A percentile compares a stretch with the other conserved stretches of the same genome.
These are phyloP conservation scores for Macrobrachium rosenbergii DNA, from an alignment of 1,140 invertebrate species.

Conservation along the genomic window DNA sequence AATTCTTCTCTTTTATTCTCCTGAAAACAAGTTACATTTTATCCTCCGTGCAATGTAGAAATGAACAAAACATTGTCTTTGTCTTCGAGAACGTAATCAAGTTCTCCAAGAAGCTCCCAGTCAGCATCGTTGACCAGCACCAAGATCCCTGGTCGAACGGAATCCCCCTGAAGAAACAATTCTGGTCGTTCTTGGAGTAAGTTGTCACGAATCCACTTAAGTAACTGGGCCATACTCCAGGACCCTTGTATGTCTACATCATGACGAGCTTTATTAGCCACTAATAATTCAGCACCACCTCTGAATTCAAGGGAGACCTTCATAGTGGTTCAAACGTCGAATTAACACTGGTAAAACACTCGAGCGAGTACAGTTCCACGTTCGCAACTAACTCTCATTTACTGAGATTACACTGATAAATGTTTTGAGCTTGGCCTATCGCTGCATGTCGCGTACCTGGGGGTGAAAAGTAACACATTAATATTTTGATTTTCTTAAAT, in stretches of 20 bases:
- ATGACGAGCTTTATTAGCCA: slow-evolving; percentile 85
- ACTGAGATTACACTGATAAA: too few species aligned
- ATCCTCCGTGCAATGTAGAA: slow-evolving; percentile 82
- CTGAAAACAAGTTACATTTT: slow-evolving; percentile 60
- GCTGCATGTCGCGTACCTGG: slow-evolving; percentile 58
- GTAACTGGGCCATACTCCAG: slow-evolving; percentile 80
- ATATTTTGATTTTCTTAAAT: neutral
- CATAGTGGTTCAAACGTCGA: slow-evolving; percentile 14
- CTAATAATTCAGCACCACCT: slow-evolving; percentile 89
- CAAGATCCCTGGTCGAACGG: slow-evolving; percentile 91
- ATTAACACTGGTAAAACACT: too few species aligned
- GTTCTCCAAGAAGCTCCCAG: slow-evolving; percentile 87
- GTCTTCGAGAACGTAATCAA: slow-evolving; percentile 76
- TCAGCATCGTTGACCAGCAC: slow-evolving; percentile 93
- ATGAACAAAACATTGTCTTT: slow-evolving; percentile 79
- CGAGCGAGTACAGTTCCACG: too few species aligned
- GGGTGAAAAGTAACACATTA: neutral
- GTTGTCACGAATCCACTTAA: slow-evolving; percentile 88
- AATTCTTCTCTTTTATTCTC: too few species aligned
- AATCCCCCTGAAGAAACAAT: slow-evolving; percentile 88
- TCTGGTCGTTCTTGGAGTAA: slow-evolving; percentile 87
- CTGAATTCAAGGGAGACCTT: slow-evolving; percentile 73
- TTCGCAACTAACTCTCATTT: too few species aligned
- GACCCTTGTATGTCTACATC: slow-evolving; percentile 75
- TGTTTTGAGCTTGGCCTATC: neutral